Conservation (phyloP, 2,888 invertebrate genomes). For the Oeneis ivallda region DNA sequence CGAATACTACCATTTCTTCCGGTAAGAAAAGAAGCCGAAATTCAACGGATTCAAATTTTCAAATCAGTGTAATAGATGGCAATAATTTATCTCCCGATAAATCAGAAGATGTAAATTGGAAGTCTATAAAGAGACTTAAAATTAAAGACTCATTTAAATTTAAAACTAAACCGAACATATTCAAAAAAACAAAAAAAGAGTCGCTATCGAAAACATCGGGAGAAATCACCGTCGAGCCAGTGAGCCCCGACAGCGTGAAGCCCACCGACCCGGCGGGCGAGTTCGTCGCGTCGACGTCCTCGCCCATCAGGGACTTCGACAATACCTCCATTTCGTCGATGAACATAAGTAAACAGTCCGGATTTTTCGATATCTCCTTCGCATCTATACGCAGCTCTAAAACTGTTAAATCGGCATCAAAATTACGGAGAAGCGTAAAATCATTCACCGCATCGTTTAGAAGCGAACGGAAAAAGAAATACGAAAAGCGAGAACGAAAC, state of each 20-base stretch:
- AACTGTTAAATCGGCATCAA: conserved; percentile 75
- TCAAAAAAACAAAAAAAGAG: conserved; percentile 73
- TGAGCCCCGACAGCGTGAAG: conserved; percentile 68
- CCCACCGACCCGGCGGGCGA: conserved; percentile 75
- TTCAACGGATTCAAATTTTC: conserved; percentile 75
- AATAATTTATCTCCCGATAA: conserved; percentile 68
- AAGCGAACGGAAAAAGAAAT: conserved; percentile 77
- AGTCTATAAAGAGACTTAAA: conserved; percentile 76
- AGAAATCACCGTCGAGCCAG: conserved; percentile 69
- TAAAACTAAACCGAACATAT: conserved; percentile 75
- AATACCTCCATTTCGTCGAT: conserved; percentile 73
- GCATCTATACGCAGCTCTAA: conserved; percentile 71
- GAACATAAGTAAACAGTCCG: conserved; percentile 76
- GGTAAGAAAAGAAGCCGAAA: conserved; percentile 77
- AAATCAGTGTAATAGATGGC: conserved; percentile 66
- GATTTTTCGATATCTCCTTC: conserved; percentile 77
- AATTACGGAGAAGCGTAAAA: conserved; percentile 74
- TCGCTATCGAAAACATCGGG: conserved; percentile 65
- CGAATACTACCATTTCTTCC: conserved; percentile 74
- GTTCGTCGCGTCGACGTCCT: conserved; percentile 71
- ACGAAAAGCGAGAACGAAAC: conserved; percentile 73
- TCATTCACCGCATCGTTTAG: conserved; percentile 79
- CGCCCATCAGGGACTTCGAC: conserved; percentile 74
- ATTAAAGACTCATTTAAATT: conserved; percentile 79
- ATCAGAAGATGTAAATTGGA: conserved; percentile 76